Evolutionary conservation across 2,113 vertebrate species (phyloP).

Genomic region (Ursus arctos): DNA sequence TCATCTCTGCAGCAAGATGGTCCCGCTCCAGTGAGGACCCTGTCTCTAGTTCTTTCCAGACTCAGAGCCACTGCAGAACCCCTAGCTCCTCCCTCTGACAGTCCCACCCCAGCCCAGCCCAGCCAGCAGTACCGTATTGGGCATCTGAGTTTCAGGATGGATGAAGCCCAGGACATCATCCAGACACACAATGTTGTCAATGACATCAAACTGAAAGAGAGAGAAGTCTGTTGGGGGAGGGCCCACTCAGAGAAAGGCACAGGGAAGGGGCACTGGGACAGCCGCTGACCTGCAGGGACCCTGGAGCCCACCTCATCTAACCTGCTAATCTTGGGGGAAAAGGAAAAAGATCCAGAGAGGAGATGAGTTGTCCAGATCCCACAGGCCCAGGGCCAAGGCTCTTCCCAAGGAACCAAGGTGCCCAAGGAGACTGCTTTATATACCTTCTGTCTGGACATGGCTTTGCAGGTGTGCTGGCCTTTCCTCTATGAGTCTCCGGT

Average conservation of each 20-base stretch:
- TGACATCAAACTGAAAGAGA: slow-evolving; percentile 95
- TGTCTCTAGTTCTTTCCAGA: background rate
- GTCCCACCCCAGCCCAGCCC: slow-evolving; percentile 80
- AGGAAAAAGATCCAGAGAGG: background rate
- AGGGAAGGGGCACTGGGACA: background rate
- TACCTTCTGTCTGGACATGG: background rate
- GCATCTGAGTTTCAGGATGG: slow-evolving; percentile 94
- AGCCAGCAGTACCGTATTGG: slow-evolving; percentile 93
- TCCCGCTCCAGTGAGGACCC: background rate
- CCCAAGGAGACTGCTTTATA: background rate
- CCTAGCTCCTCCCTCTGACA: background rate
- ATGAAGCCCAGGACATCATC: slow-evolving; percentile 95
- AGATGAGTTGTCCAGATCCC: background rate
- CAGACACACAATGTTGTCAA: slow-evolving; percentile 98
- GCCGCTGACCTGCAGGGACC: background rate
- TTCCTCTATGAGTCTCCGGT: background rate
- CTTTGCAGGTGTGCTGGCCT: background rate
- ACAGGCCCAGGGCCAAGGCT: background rate
- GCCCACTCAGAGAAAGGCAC: background rate
- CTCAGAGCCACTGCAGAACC: rapidly evolving
- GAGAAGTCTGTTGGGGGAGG: background rate
- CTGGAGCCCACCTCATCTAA: background rate
- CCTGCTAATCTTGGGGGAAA: background rate
- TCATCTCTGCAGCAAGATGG: background rate
- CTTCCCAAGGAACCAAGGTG: background rate